Evolutionary conservation across 2,888 invertebrate genomes (phyloP).

Genomic region (Epinotia bilunana): DNA sequence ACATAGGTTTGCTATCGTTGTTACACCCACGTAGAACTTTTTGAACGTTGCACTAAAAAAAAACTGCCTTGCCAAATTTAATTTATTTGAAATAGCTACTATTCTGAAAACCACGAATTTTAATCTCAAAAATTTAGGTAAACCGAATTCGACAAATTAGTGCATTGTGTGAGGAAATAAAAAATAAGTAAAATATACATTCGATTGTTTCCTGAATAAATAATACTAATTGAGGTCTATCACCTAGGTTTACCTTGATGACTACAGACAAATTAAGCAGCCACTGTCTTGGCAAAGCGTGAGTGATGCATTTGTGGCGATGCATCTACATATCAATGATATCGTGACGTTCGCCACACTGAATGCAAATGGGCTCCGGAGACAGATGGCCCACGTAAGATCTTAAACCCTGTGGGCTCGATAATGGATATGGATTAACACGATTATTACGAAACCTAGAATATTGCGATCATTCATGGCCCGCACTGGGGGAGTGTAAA

Average conservation of each 20-base stretch:
- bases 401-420: slow-evolving; percentile 21
- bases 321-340: slow-evolving; percentile 41
- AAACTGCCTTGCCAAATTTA: too few species aligned
- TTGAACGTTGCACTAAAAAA: too few species aligned
- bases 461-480: slow-evolving; percentile 3
- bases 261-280: slow-evolving; percentile 14
- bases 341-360: slow-evolving; percentile 33
- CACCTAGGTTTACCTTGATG: neutral
- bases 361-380: slow-evolving; percentile 31
- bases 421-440: slow-evolving; percentile 23
- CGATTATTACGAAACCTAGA: slow-evolving; percentile 22
- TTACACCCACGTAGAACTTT: too few species aligned
- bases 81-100: too few species aligned
- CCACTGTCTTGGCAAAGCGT: slow-evolving; percentile 26
- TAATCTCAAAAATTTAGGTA: too few species aligned
- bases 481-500: neutral
- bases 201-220: neutral
- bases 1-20: too few species aligned
- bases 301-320: slow-evolving; percentile 32
- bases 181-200: too few species aligned
- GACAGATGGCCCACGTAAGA: slow-evolving; percentile 34
- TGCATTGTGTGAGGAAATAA: neutral
- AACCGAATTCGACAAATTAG: neutral
- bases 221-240: neutral
- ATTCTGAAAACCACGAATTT: too few species aligned